phyloP scores from a whole-genome alignment of 2,113 vertebrate species.

The Boleophthalmus pectinirostris region DNA sequence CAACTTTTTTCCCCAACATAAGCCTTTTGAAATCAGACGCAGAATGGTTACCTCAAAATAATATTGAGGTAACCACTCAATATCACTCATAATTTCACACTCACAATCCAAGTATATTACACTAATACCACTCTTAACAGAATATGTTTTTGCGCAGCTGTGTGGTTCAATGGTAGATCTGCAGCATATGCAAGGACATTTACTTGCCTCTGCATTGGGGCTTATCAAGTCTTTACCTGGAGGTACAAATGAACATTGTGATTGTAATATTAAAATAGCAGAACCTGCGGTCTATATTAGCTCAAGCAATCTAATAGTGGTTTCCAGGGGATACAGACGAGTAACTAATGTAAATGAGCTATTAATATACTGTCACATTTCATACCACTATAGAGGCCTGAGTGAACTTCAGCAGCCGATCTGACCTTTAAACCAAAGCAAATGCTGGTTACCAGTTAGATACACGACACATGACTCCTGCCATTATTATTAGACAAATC shows the following conservation, averaged over 20 bases:
- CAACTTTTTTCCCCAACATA: neutral
- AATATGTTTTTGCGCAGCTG: neutral
- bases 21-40: neutral
- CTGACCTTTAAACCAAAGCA: conserved; percentile 9
- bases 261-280: neutral
- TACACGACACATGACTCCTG: neutral
- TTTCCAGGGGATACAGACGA: neutral
- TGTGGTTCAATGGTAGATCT: neutral
- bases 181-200: neutral
- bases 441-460: conserved; percentile 4
- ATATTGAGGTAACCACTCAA: neutral
- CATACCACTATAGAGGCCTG: conserved; percentile 1
- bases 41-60: neutral
- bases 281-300: neutral
- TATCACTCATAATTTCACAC: too few species aligned
- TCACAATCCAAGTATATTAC: neutral
- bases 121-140: neutral
- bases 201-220: too few species aligned
- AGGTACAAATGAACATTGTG: neutral
- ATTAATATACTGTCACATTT: conserved; percentile 8
- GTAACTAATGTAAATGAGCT: conserved; percentile 6
- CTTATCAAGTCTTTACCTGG: neutral
- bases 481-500: conserved; percentile 5
- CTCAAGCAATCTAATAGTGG: neutral
- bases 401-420: neutral